phyloP scores from a whole-genome alignment of 2,888 invertebrate genomes.

The Lasioglossum leucozonium region DNA sequence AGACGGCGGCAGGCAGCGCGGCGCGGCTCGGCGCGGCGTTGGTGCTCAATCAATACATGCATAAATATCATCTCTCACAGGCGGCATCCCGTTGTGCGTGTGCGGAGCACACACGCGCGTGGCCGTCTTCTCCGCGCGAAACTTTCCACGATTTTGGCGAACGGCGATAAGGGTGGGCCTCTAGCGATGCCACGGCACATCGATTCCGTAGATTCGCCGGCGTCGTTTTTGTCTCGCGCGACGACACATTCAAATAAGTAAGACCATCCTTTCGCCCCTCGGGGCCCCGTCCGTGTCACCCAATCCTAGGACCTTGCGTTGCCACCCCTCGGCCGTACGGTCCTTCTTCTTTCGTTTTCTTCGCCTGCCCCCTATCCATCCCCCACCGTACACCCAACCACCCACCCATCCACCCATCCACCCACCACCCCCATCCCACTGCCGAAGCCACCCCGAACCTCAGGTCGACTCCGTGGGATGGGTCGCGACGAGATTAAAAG shows the following conservation, averaged over 20 bases:
- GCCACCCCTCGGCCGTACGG: constrained; percentile 64
- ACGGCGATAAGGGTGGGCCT: constrained; percentile 39
- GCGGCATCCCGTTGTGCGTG: constrained; percentile 20
- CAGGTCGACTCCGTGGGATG: constrained; percentile 74
- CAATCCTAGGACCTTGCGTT: constrained; percentile 63
- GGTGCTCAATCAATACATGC: constrained; percentile 68
- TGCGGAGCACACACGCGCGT: constrained; percentile 20
- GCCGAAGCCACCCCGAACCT: constrained; percentile 52
- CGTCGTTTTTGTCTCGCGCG: constrained; percentile 81
- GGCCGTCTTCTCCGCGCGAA: constrained; percentile 18
- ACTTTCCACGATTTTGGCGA: constrained; percentile 57
- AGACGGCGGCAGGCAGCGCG: constrained; percentile 31
- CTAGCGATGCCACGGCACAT: constrained; percentile 71
- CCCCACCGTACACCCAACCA: constrained; percentile 32
- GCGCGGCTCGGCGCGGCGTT: constrained; percentile 8
- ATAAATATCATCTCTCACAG: constrained; percentile 65
- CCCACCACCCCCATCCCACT: constrained; percentile 46
- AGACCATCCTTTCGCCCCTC: constrained; percentile 68
- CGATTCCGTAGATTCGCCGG: constrained; percentile 79
- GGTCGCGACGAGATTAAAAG: constrained; percentile 84
- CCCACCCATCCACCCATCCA: no score
- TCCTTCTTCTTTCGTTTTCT: constrained; percentile 71
- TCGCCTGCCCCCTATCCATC: constrained; percentile 62
- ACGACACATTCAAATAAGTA: constrained; percentile 84
- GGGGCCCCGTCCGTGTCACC: constrained; percentile 61